phyloP scores from a whole-genome alignment of 2,113 vertebrate species.

The Salvator merianae region DNA sequence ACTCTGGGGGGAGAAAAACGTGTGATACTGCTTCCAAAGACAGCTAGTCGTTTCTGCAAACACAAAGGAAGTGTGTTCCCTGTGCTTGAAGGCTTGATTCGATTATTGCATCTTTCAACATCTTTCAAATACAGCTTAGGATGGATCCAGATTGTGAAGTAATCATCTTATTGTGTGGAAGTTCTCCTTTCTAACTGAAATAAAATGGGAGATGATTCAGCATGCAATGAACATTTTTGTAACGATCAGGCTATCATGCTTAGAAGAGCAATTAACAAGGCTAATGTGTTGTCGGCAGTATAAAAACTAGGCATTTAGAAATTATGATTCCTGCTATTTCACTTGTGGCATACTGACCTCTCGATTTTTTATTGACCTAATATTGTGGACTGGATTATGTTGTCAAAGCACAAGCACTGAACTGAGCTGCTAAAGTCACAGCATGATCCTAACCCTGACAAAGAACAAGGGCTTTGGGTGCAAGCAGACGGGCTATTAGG shows the following conservation, averaged over 20 bases:
- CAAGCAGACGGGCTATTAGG: too few species aligned
- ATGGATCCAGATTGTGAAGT: not conserved
- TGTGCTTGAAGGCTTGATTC: not conserved
- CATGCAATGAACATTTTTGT: constrained; percentile 1
- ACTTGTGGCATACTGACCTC: not conserved
- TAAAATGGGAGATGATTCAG: not conserved
- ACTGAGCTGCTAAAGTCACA: not conserved
- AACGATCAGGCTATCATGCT: constrained; percentile 3
- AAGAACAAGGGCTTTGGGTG: not conserved
- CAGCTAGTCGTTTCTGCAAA: not conserved
- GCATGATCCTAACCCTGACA: not conserved
- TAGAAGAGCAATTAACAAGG: not conserved
- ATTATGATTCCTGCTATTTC: not conserved
- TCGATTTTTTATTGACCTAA: not conserved
- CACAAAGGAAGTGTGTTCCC: not conserved
- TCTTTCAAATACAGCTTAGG: not conserved
- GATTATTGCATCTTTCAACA: not conserved
- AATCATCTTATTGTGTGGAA: not conserved
- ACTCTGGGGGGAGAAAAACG: not conserved
- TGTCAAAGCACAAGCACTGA: not conserved
- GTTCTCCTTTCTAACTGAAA: not conserved
- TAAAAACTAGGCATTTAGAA: not conserved
- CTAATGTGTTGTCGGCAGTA: not conserved
- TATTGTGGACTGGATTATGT: not conserved
- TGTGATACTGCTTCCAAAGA: not conserved